phyloP scores from a whole-genome alignment of 2,113 vertebrate species.

The Esox niger region DNA sequence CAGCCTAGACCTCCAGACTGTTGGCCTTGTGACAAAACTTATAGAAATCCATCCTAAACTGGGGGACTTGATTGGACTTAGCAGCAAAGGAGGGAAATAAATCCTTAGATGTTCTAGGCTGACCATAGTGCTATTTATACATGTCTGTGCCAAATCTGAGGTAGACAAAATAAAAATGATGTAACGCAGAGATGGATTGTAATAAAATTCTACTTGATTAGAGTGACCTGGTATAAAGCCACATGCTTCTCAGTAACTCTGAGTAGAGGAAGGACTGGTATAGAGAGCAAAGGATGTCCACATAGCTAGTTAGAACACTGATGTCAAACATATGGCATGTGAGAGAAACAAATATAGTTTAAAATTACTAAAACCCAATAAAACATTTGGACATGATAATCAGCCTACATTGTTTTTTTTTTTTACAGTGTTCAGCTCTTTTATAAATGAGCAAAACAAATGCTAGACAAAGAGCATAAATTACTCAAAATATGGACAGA shows the following conservation, averaged over 20 bases:
- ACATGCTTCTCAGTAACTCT: neutral
- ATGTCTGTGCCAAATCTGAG: conserved; percentile 66
- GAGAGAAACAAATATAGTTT: too few species aligned
- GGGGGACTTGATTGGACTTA: conserved; percentile 12
- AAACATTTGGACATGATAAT: too few species aligned
- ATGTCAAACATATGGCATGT: too few species aligned
- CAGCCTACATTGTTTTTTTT: too few species aligned
- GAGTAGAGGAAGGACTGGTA: too few species aligned
- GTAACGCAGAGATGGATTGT: conserved; percentile 6
- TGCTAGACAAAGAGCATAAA: too few species aligned
- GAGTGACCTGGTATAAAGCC: conserved; percentile 14
- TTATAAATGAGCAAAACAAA: too few species aligned
- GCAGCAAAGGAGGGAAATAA: conserved; percentile 27
- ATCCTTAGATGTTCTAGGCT: conserved; percentile 33
- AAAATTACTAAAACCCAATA: too few species aligned
- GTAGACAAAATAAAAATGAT: conserved; percentile 61
- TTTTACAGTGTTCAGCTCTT: too few species aligned
- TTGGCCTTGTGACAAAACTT: conserved; percentile 38
- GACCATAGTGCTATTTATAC: conserved; percentile 40
- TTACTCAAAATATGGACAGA: too few species aligned
- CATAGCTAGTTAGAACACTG: too few species aligned
- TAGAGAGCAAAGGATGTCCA: too few species aligned
- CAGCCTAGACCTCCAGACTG: conserved; percentile 44
- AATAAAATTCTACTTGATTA: neutral
- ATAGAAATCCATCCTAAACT: conserved; percentile 15